Conservation (phyloP, 2,113 vertebrate species). For the Cervus canadensis region DNA sequence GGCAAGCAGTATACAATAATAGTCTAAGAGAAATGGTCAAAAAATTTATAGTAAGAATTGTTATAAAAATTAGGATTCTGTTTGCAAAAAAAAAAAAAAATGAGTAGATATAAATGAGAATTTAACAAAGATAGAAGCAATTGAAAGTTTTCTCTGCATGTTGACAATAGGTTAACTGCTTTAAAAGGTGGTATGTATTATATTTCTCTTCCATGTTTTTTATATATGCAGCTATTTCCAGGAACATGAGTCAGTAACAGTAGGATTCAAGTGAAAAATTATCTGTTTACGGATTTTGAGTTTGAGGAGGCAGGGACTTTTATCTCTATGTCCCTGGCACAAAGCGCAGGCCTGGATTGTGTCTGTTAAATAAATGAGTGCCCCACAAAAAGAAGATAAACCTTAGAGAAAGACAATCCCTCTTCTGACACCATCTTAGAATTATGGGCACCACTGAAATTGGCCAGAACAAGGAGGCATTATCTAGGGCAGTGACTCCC, state of each 20-base stretch:
- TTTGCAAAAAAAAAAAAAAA: neutral
- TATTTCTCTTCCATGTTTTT: constrained; percentile 8
- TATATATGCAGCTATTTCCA: constrained; percentile 9
- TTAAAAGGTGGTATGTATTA: neutral
- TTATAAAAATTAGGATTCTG: neutral
- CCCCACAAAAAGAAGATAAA: constrained; percentile 38
- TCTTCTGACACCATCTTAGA: constrained; percentile 20
- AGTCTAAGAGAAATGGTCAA: neutral
- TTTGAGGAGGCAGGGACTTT: constrained; percentile 46
- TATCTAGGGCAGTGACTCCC: neutral
- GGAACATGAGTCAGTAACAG: constrained; percentile 31
- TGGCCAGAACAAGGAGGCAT: neutral
- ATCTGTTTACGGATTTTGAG: constrained; percentile 47
- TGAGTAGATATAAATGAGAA: neutral
- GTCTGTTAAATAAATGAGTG: constrained; percentile 51
- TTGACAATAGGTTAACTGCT: neutral
- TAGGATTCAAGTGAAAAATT: constrained; percentile 24
- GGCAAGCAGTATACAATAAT: neutral
- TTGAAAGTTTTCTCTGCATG: neutral
- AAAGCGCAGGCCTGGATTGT: constrained; percentile 25
- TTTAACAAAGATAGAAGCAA: neutral
- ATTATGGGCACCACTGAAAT: neutral
- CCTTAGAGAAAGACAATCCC: neutral
- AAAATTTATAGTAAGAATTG: neutral
- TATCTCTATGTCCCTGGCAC: constrained; percentile 49